Evolutionary conservation across 2,113 vertebrate species (phyloP).

Genomic region (Eurypyga helias): DNA sequence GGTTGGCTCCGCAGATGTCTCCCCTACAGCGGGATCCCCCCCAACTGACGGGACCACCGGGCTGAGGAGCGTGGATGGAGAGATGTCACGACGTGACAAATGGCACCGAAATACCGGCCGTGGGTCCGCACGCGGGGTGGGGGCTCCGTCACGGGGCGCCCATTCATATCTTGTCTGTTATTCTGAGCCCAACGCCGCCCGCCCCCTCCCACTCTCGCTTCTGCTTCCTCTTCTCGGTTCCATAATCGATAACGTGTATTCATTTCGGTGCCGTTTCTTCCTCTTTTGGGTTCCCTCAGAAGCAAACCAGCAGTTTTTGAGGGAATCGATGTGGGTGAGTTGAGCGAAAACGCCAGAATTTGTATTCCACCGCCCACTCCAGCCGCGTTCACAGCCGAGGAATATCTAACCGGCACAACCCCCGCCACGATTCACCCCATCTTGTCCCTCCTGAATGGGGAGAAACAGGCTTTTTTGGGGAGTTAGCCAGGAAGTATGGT

Average conservation of each 20-base stretch:
- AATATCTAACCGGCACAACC: background rate
- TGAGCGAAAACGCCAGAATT: background rate
- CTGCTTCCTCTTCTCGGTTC: background rate
- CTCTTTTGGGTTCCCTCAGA: background rate
- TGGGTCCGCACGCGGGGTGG: too few species aligned
- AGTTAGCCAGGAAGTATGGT: background rate
- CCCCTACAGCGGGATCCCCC: background rate
- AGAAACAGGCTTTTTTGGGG: background rate
- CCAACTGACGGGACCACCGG: background rate
- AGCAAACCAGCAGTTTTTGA: background rate
- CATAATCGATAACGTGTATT: background rate
- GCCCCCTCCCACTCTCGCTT: background rate
- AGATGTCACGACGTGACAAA: rapidly evolving
- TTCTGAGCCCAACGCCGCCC: background rate
- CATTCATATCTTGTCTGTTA: background rate
- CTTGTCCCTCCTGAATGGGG: background rate
- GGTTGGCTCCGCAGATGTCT: background rate
- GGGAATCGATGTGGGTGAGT: background rate
- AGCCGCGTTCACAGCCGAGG: background rate
- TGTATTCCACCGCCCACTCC: background rate
- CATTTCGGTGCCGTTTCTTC: background rate
- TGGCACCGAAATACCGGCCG: rapidly evolving
- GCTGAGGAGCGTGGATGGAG: background rate
- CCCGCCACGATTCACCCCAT: background rate
- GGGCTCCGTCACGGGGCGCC: background rate